Evolutionary conservation across 2,797 vertebrate species (phyloP), one percentile per base, ranked within the genome.

Genomic region (Lagodon rhomboides): DNA sequence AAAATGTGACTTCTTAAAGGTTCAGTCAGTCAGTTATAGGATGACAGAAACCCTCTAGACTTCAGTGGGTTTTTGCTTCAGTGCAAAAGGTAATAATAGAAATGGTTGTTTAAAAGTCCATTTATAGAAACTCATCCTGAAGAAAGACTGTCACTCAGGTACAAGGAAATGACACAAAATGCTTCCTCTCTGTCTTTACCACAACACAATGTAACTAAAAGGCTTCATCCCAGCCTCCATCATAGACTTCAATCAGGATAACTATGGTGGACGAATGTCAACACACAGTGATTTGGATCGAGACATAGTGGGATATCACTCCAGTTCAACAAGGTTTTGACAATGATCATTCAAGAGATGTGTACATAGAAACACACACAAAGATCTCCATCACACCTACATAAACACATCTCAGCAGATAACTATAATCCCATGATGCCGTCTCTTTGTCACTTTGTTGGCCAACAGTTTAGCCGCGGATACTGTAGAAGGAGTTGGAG

Each of bases 361-460:
- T 25, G 59, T 18, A 53, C 55, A 46, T 20, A 64, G 22, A 6
- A 58, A 54, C 51, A 54, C 13, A 27, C 25, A 30, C 25, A 30
- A 3, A 15, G 51, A 73, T 55, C 38, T 27, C n/a, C 0, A 18
- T 58, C 49, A 66, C 49, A 58, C 23, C 12, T n/a, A 69, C 12
- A 5, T 27, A 51, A 80, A 77, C 13, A 20, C 5, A 44, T 55
- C 62, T 74, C 44, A 64, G 65, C 61, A 63, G 81, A 75, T 74
- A 65, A 74, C 68, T 49, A 3, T 49, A 74, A 83, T 73, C 79
- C 60, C 60, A 69, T n/a, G 54, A 77, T 38, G 55, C 27, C n/a
- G 58, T n/a, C 23, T 74, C 22, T 68, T 68, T 84, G 61, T 77
- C 61, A 27, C 64, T 30, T 51, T 20, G 27, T 16, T 62, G 55